phyloP scores from a whole-genome alignment of 2,888 invertebrate genomes.

The Leptarthrus brevirostris region DNA sequence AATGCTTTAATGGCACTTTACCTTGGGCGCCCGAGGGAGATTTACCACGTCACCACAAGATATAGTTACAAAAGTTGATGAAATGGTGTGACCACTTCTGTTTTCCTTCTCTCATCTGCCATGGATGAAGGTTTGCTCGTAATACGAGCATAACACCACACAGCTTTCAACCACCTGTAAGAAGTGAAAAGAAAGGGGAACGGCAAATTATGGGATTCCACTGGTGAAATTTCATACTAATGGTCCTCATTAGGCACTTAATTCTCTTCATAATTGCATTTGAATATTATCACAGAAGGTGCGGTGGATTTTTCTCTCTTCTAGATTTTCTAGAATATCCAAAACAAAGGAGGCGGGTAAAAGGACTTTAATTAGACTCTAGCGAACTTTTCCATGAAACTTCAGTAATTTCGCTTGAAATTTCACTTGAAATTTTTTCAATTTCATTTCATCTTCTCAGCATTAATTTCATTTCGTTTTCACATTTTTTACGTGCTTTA shows the following conservation, averaged over 20 bases:
- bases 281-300: slow-evolving; percentile 37
- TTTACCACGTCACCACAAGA: slow-evolving; percentile 12
- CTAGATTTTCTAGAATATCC: not conserved
- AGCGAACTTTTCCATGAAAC: not conserved
- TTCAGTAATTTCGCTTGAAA: too few relatives aligned
- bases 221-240: slow-evolving; percentile 38
- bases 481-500: too few relatives aligned
- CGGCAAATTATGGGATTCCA: slow-evolving; percentile 21
- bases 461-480: too few relatives aligned
- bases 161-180: slow-evolving; percentile 5
- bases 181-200: not conserved
- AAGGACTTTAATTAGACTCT: slow-evolving; percentile 27
- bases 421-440: too few relatives aligned
- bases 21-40: not conserved
- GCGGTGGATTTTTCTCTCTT: slow-evolving; percentile 20
- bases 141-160: too few relatives aligned
- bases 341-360: slow-evolving; percentile 4
- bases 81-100: slow-evolving; percentile 3
- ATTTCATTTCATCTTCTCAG: too few relatives aligned
- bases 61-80: slow-evolving; percentile 27
- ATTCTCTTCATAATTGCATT: slow-evolving; percentile 41
- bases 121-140: too few relatives aligned
- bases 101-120: not conserved
- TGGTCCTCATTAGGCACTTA: slow-evolving; percentile 39
- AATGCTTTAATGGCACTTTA: slow-evolving; percentile 11